phyloP scores from a whole-genome alignment of 1,140 invertebrate genomes.

The Akabosia matsudoensis region DNA sequence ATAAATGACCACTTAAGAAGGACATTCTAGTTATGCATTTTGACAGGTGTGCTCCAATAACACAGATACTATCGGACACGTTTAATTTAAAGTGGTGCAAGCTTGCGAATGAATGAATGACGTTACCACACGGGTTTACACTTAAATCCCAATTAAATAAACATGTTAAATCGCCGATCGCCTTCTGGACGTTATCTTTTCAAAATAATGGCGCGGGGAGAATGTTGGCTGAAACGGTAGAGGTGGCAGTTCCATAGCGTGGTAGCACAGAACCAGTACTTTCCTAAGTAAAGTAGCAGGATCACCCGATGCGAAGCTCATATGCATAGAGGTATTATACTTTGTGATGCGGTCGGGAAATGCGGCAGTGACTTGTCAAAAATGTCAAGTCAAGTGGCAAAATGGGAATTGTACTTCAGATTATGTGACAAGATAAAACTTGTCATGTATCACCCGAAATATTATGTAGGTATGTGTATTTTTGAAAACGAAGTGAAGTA shows the following conservation, averaged over 20 bases:
- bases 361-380: not conserved
- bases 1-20: not conserved
- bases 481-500: too few relatives aligned
- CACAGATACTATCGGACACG: not conserved
- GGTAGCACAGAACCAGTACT: too few relatives aligned
- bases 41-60: not conserved
- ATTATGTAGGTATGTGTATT: too few relatives aligned
- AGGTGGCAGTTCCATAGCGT: too few relatives aligned
- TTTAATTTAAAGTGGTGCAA: conserved; percentile 3
- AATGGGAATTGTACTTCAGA: conserved; percentile 21
- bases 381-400: conserved; percentile 20
- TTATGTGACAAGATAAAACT: conserved; percentile 11
- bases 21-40: not conserved
- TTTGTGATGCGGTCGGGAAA: not conserved
- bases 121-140: not conserved
- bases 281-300: too few relatives aligned
- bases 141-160: not conserved
- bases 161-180: not conserved
- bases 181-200: not conserved
- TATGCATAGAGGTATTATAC: too few relatives aligned
- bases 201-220: not conserved
- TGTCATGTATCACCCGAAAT: not conserved
- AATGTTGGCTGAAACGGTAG: too few relatives aligned
- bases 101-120: conserved; percentile 19
- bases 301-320: too few relatives aligned